Conservation (phyloP, 2,113 vertebrate species). For the Heterochromis multidens region DNA sequence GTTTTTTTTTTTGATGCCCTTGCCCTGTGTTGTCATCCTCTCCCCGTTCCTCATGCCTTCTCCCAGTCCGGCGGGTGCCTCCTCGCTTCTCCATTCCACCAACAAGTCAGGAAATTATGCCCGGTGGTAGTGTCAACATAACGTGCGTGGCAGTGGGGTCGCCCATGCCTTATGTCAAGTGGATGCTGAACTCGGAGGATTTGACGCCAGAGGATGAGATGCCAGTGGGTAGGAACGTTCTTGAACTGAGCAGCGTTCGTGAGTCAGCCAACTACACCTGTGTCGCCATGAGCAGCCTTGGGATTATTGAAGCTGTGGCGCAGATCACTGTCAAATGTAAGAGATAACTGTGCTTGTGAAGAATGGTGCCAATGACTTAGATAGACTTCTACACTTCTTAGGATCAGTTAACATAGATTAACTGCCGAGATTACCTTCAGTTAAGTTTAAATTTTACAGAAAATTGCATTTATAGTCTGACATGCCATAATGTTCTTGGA, state of each 20-base stretch:
- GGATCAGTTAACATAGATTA: neutral
- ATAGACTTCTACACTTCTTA: neutral
- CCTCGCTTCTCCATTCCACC: conserved; percentile 98
- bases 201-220: conserved; percentile 96
- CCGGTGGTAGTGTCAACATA: conserved; percentile 97
- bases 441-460: neutral
- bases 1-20: conserved; percentile 65
- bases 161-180: conserved; percentile 98
- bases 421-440: neutral
- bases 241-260: conserved; percentile 92
- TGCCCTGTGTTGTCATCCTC: conserved; percentile 79
- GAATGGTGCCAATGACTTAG: neutral
- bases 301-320: conserved; percentile 93
- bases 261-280: conserved; percentile 99
- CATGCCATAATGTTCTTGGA: neutral
- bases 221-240: conserved; percentile 95
- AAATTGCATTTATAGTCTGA: neutral
- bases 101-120: conserved; percentile 97
- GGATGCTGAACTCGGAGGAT: conserved; percentile 96
- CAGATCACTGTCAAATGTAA: conserved; percentile 92
- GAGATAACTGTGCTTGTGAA: conserved; percentile 8
- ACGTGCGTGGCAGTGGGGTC: conserved; percentile 98
- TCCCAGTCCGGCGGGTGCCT: conserved; percentile 93
- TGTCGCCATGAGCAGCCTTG: conserved; percentile 98
- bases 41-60: conserved; percentile 65